Evolutionary conservation across 1,140 invertebrate genomes (phyloP).

Genomic region (Conopomorpha cramerella): DNA sequence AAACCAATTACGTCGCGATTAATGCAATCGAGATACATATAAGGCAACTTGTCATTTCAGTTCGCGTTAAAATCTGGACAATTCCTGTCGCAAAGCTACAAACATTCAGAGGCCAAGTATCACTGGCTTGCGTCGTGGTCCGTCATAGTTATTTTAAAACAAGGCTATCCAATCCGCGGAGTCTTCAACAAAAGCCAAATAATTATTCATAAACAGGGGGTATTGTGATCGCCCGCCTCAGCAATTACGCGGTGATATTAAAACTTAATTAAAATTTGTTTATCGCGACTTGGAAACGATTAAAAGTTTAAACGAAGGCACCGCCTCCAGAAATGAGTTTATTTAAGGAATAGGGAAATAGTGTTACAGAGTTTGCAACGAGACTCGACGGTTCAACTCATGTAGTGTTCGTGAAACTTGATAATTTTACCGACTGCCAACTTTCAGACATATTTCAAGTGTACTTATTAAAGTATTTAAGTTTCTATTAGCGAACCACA

Average conservation of each 20-base stretch:
- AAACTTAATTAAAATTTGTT: conserved; percentile 61
- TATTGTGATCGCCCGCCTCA: conserved; percentile 40
- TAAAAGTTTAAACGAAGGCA: conserved; percentile 55
- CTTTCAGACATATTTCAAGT: not conserved
- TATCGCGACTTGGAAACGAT: conserved; percentile 56
- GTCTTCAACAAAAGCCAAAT: too few species aligned
- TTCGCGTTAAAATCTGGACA: too few species aligned
- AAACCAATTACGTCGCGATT: too few species aligned
- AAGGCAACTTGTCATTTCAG: too few species aligned
- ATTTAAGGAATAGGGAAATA: conserved; percentile 27
- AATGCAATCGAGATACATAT: too few species aligned
- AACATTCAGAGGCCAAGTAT: too few species aligned
- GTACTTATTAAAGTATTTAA: not conserved
- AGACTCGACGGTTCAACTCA: not conserved
- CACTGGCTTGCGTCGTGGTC: too few species aligned
- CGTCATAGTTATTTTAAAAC: too few species aligned
- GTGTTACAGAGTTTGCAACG: not conserved
- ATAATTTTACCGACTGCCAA: not conserved
- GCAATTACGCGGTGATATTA: conserved; percentile 56
- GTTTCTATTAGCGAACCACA: not conserved
- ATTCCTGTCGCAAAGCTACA: too few species aligned
- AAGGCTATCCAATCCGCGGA: too few species aligned
- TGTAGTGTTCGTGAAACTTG: too few species aligned
- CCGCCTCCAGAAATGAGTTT: conserved; percentile 43
- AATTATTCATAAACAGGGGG: conserved; percentile 49